Evolutionary conservation across 2,113 vertebrate species (phyloP).

Genomic region (Fulmarus glacialis): DNA sequence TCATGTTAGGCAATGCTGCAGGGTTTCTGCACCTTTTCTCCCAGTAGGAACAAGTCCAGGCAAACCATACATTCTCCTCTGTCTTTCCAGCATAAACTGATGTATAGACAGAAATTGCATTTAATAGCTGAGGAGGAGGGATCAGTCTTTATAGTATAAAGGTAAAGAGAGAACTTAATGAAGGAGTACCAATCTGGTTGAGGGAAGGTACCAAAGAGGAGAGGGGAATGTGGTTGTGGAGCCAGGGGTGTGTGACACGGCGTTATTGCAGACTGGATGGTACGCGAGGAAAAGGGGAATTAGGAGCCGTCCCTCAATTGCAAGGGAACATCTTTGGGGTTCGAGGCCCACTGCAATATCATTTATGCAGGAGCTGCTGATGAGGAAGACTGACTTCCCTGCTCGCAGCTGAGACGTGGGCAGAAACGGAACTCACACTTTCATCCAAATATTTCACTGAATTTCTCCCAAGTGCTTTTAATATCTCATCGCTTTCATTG

Average conservation of each 20-base stretch:
- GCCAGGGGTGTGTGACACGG: fast-evolving
- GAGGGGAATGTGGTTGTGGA: fast-evolving
- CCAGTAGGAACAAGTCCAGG: not conserved
- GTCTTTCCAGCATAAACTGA: not conserved
- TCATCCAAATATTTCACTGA: not conserved
- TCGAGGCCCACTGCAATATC: not conserved
- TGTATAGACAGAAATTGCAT: not conserved
- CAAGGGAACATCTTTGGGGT: fast-evolving
- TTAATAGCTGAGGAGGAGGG: not conserved
- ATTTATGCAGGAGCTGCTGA: not conserved
- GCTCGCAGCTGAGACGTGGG: not conserved
- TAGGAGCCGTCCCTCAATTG: not conserved
- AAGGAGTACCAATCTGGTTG: not conserved
- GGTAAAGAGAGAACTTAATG: not conserved
- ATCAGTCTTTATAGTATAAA: not conserved
- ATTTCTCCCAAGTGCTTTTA: not conserved
- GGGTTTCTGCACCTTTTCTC: not conserved
- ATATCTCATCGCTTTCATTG: not conserved
- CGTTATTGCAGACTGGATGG: too few relatives aligned
- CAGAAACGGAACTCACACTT: not conserved
- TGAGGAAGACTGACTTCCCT: not conserved
- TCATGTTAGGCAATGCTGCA: not conserved
- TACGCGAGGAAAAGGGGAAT: not conserved
- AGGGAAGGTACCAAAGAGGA: not conserved
- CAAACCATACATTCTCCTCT: not conserved